phyloP scores from a whole-genome alignment of 2,797 vertebrate genomes.

The Gymnopithys bicolor region DNA sequence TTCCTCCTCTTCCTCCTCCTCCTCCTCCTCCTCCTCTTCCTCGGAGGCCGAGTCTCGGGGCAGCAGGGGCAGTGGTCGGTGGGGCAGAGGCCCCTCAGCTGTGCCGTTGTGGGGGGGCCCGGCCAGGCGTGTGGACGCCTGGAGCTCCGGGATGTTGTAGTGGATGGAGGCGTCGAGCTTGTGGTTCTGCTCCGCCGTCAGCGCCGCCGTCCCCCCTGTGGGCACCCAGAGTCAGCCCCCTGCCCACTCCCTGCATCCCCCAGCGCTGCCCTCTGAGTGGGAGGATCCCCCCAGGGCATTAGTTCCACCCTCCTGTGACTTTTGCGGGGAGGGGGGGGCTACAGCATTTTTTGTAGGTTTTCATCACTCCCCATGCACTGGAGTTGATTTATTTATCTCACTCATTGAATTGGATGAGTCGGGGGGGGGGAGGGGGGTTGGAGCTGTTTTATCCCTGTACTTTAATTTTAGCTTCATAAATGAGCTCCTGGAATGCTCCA shows the following conservation, averaged over 20 bases:
- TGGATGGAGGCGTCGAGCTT: slow-evolving; percentile 90
- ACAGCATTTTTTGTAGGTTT: not conserved
- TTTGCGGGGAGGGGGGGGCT: not conserved
- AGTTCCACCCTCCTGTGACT: rapidly evolving
- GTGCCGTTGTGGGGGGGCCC: slow-evolving; percentile 80
- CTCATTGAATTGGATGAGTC: not conserved
- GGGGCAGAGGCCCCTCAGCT: slow-evolving; percentile 62
- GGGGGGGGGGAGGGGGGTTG: not conserved
- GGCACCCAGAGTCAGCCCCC: not conserved
- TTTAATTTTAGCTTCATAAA: not conserved
- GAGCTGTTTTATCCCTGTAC: not conserved
- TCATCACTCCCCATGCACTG: rapidly evolving
- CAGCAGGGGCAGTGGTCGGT: slow-evolving; percentile 53
- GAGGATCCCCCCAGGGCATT: not conserved
- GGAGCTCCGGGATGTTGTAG: slow-evolving; percentile 98
- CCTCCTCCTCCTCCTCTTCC: slow-evolving; percentile 77
- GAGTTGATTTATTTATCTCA: not conserved
- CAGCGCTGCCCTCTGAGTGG: not conserved
- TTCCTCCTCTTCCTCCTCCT: slow-evolving; percentile 80
- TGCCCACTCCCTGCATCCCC: rapidly evolving
- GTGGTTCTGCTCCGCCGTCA: slow-evolving; percentile 88
- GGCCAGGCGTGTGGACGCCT: slow-evolving; percentile 78
- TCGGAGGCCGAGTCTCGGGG: slow-evolving; percentile 69
- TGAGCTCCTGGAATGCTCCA: not conserved
- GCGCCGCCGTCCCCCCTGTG: slow-evolving; percentile 76